Conservation (phyloP, 2,797 vertebrate species). For the Echiichthys vipera region DNA sequence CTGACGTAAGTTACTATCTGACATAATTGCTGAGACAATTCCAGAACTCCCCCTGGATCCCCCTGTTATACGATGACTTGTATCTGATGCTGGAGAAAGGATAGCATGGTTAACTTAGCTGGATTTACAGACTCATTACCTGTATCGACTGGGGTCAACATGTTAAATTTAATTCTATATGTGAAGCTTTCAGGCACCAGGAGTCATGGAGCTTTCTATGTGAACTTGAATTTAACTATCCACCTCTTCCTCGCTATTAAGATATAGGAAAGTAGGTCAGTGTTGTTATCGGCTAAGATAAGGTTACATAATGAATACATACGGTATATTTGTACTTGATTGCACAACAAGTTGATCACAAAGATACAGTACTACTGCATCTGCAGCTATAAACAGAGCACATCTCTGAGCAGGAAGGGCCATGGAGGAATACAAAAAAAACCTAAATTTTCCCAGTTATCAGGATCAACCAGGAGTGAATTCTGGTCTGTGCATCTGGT, state of each 20-base stretch:
- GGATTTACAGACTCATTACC: slow-evolving; percentile 24
- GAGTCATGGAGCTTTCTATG: slow-evolving; percentile 21
- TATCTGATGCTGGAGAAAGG: too few relatives aligned
- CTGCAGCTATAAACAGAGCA: slow-evolving; percentile 1
- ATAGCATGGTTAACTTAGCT: slow-evolving; percentile 12
- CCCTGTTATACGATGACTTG: slow-evolving; percentile 4
- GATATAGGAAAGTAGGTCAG: slow-evolving; percentile 8
- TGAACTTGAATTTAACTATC: slow-evolving; percentile 15
- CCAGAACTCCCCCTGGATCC: not conserved
- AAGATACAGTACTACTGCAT: slow-evolving; percentile 4
- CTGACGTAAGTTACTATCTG: not conserved
- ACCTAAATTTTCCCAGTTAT: not conserved
- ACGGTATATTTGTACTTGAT: not conserved
- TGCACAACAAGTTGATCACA: slow-evolving; percentile 20
- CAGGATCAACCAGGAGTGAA: not conserved
- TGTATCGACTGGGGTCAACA: slow-evolving; percentile 44
- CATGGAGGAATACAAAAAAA: slow-evolving; percentile 5
- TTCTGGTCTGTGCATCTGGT: not conserved
- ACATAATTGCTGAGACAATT: slow-evolving; percentile 13
- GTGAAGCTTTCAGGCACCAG: slow-evolving; percentile 38
- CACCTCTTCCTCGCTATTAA: slow-evolving; percentile 28
- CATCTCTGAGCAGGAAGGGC: not conserved
- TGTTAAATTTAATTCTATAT: slow-evolving; percentile 46
- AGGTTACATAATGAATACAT: slow-evolving; percentile 5
- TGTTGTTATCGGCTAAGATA: slow-evolving; percentile 17